Conservation (phyloP, 2,797 vertebrate genomes). For the Luscinia megarhynchos region DNA sequence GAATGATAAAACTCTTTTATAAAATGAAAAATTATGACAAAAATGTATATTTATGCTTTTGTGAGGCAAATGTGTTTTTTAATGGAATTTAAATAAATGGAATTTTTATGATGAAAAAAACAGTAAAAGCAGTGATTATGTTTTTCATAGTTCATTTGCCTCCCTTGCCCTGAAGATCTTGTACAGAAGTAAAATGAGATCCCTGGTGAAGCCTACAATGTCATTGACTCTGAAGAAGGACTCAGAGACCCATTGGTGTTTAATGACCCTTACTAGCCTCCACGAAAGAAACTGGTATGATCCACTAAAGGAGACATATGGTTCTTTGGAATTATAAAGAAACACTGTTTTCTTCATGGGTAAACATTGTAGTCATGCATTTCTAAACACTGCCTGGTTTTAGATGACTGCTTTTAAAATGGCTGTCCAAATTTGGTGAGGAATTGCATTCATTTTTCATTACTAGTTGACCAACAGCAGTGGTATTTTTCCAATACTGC, state of each 20-base stretch:
- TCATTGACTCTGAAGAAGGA: constrained; percentile 80
- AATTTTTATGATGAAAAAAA: constrained; percentile 80
- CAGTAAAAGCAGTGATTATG: constrained; percentile 79
- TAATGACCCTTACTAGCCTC: constrained; percentile 88
- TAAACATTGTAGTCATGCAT: constrained; percentile 58
- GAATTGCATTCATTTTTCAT: constrained; percentile 27
- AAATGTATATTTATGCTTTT: constrained; percentile 78
- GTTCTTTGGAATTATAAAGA: constrained; percentile 75
- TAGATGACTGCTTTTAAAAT: constrained; percentile 65
- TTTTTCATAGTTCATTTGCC: constrained; percentile 84
- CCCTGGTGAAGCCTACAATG: constrained; percentile 78
- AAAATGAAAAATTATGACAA: constrained; percentile 74
- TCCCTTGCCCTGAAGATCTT: constrained; percentile 83
- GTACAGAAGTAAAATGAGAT: constrained; percentile 79
- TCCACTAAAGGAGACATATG: constrained; percentile 72
- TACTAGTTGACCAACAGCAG: constrained; percentile 8
- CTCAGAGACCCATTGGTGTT: constrained; percentile 84
- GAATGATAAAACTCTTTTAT: constrained; percentile 45
- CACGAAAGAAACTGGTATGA: constrained; percentile 85
- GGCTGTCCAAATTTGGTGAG: constrained; percentile 21
- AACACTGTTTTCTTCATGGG: constrained; percentile 72
- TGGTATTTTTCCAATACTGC: not conserved
- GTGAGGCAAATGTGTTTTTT: constrained; percentile 76
- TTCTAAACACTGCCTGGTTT: constrained; percentile 70
- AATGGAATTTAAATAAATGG: constrained; percentile 82